Evolutionary conservation across 1,140 invertebrate genomes (phyloP), one percentile per base, ranked within the genome.

Genomic region (Potamilus streckersoni): DNA sequence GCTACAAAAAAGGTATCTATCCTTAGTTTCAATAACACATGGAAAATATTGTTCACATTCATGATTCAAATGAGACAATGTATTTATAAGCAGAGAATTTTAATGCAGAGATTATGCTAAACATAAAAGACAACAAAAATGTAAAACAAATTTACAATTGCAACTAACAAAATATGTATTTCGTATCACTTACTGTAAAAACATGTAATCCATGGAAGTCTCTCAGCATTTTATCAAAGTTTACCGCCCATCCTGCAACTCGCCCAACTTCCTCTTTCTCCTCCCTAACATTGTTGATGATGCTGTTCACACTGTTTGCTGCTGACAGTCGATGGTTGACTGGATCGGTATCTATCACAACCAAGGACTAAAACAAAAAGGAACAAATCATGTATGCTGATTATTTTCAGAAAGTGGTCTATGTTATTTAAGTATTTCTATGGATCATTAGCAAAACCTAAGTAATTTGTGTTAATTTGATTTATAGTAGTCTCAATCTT

Each of bases 221-320:
- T 63, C 94, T 93, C 62, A 99, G 91, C 76, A 99, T 92, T 83
- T 96, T 95, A 86, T 98, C 96, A 89, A 99, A 96, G 58, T 95
- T 95, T 6, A 93, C 92, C 1, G 96, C 94, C 97, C 97, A 98
- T 73, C 89, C 86, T 8, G 89, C 90, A 2, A 87, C 80, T 31
- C 85, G 61, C 8, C 87, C 83, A 55, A 76, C 78, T 68, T 83
- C 70, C 57, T 64, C 70, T 4, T 68, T 83, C 49, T 81, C 78
- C 23, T 82, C 82, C 17, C 75, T 69, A 19, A 73, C 73, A 65
- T 84, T 79, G 27, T 76, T 69, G 13, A 73, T 71, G 59, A 84
- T 85, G 71, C 83, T 88, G 82, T 85, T 84, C n/a, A 87, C 85
- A 67, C 85, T 87, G 71, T 79, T 83, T 2, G 85, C 87, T 16